Conservation (phyloP, 2,888 invertebrate genomes). For the Boloria euphrosyne region DNA sequence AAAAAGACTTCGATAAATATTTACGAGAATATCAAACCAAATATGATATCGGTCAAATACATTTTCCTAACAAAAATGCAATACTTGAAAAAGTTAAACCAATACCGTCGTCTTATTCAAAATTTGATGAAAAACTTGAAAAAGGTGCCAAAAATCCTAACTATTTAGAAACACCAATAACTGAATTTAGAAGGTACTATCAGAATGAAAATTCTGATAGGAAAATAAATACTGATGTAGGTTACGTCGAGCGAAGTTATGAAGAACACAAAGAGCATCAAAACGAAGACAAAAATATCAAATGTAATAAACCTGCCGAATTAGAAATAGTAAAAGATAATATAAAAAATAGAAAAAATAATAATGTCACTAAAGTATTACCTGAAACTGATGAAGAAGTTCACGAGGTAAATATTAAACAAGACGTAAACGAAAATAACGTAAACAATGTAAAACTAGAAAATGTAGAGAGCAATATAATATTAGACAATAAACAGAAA, state of each 20-base stretch:
- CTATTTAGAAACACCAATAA: conserved; percentile 64
- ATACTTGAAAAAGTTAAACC: conserved; percentile 46
- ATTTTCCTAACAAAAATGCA: conserved; percentile 51
- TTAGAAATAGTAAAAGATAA: conserved; percentile 56
- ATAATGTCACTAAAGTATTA: conserved; percentile 43
- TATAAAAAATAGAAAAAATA: conserved; percentile 52
- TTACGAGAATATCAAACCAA: conserved; percentile 56
- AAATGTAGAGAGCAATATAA: background rate
- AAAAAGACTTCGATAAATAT: conserved; percentile 57
- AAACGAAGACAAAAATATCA: background rate
- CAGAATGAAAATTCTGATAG: conserved; percentile 44
- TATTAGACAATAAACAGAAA: background rate
- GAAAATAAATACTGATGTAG: conserved; percentile 10
- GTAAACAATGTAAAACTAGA: background rate
- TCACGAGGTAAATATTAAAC: background rate
- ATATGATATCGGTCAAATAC: conserved; percentile 45
- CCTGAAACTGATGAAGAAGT: background rate
- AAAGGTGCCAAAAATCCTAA: conserved; percentile 41
- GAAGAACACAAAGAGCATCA: conserved; percentile 9
- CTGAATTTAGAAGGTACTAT: conserved; percentile 68
- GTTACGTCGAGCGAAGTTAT: background rate
- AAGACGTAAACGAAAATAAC: background rate
- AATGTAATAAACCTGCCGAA: conserved; percentile 46
- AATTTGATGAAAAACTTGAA: conserved; percentile 33
- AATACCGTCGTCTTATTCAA: conserved; percentile 46